Percentiles rank a stretch among this genome's conserved stretches.
These are phyloP conservation scores for Drosophila azteca DNA, from an alignment of 1,140 invertebrate species.

Conservation along the genomic window DNA sequence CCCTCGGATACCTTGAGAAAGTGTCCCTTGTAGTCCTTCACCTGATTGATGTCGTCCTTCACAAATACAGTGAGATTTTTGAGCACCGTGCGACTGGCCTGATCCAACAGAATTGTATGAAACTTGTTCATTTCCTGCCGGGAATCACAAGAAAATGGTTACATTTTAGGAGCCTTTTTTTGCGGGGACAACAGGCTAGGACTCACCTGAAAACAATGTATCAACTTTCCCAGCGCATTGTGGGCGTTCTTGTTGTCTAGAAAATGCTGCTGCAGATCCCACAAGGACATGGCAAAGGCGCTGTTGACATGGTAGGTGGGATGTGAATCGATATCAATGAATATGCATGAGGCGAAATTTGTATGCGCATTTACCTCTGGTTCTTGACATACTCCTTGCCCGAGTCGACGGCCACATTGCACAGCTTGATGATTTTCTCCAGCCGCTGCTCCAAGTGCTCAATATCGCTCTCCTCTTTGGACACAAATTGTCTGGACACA, in stretches of 20 bases:
- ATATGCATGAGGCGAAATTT: conserved; percentile 40
- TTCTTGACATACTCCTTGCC: conserved; percentile 94
- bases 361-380: conserved; percentile 88
- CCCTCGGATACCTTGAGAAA: conserved; percentile 97
- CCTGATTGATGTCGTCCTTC: conserved; percentile 94
- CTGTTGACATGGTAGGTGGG: conserved; percentile 81
- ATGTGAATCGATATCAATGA: conserved; percentile 31
- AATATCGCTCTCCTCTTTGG: conserved; percentile 92
- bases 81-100: conserved; percentile 93
- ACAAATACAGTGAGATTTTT: conserved; percentile 95
- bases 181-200: neutral
- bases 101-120: conserved; percentile 94
- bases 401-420: conserved; percentile 92
- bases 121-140: conserved; percentile 96
- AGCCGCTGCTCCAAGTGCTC: conserved; percentile 93
- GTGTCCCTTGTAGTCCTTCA: conserved; percentile 94
- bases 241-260: conserved; percentile 86
- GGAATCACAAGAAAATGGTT: neutral
- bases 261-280: conserved; percentile 92
- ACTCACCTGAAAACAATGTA: conserved; percentile 86
- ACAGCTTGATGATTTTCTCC: conserved; percentile 94
- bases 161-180: neutral
- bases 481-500: conserved; percentile 88
- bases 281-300: conserved; percentile 92
- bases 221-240: conserved; percentile 82